phyloP scores from a whole-genome alignment of 2,113 vertebrate genomes.

The Siphamia tubifer region DNA sequence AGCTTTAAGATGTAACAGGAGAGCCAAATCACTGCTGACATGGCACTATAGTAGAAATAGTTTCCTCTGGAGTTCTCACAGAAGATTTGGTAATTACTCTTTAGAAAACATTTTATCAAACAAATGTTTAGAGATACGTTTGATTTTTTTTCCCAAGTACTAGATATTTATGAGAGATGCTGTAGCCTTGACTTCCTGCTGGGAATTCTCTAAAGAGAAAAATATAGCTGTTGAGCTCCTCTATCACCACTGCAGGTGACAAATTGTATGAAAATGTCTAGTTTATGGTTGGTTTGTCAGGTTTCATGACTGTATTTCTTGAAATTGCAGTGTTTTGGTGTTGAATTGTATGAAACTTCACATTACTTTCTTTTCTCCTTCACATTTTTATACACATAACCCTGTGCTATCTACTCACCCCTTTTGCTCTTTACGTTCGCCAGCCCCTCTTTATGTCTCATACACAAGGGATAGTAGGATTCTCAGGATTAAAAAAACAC shows the following conservation, averaged over 20 bases:
- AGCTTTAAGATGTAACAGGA: background rate
- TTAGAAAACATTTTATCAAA: background rate
- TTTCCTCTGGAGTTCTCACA: background rate
- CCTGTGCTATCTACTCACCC: background rate
- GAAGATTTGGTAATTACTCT: too few species aligned
- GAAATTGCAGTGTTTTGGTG: too few species aligned
- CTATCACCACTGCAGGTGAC: too few species aligned
- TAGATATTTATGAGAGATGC: background rate
- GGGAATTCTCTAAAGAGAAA: background rate
- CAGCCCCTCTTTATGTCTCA: background rate
- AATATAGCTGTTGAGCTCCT: background rate
- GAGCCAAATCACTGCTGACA: background rate
- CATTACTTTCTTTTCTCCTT: too few species aligned
- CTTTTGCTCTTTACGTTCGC: background rate
- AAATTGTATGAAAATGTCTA: too few species aligned
- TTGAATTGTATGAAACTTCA: too few species aligned
- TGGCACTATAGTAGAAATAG: background rate
- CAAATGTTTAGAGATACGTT: background rate
- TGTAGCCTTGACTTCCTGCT: background rate
- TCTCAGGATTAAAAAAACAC: constrained; percentile 34
- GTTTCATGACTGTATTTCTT: too few species aligned
- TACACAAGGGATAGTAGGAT: background rate
- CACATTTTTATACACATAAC: background rate
- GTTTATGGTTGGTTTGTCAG: too few species aligned
- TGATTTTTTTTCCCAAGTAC: background rate